Evolutionary conservation across 1,140 invertebrate genomes (phyloP).

Genomic region (Aphelenchoides fujianensis): DNA sequence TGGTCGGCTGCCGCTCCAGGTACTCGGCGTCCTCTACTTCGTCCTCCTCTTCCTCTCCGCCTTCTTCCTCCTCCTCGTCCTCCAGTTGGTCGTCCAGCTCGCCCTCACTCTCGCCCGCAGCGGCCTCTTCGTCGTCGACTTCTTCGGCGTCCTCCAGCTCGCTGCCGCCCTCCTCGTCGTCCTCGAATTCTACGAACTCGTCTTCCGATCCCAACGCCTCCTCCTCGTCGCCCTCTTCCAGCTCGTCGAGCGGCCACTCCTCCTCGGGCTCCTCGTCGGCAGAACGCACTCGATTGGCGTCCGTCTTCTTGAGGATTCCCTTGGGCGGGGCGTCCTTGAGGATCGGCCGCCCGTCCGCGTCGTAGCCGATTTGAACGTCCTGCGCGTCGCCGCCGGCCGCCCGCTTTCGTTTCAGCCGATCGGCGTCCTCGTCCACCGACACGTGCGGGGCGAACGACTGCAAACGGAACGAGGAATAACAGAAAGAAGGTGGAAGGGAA

Average conservation of each 20-base stretch:
- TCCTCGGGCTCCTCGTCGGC: constrained; percentile 11
- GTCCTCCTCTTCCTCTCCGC: background rate
- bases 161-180: background rate
- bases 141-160: constrained; percentile 23
- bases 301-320: background rate
- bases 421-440: constrained; percentile 10
- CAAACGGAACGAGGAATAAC: background rate
- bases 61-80: background rate
- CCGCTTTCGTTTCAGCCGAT: background rate
- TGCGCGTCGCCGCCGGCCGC: background rate
- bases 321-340: background rate
- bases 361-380: background rate
- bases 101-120: background rate
- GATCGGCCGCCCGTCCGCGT: background rate
- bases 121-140: constrained; percentile 19
- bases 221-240: background rate
- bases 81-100: background rate
- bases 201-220: background rate
- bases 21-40: no score
- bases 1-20: no score
- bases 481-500: background rate
- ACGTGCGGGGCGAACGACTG: background rate
- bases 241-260: background rate
- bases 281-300: background rate
- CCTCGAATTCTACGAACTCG: background rate